These are phyloP conservation scores for Junco hyemalis DNA, from an alignment of 2,113 vertebrate genomes.

Conservation along the genomic window DNA sequence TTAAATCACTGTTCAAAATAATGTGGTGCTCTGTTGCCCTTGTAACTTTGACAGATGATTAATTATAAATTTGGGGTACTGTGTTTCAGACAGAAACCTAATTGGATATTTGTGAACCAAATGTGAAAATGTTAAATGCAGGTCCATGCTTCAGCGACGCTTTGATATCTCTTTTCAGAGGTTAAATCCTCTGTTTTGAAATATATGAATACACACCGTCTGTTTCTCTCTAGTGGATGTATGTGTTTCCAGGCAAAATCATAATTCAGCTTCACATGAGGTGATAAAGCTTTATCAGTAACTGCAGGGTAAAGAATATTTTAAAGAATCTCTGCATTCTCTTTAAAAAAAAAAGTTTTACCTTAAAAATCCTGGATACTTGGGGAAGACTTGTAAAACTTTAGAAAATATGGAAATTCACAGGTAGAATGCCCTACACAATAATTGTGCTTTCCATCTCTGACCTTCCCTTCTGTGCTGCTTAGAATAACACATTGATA, in stretches of 20 bases:
- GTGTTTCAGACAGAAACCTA: constrained; percentile 50
- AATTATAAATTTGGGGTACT: constrained; percentile 64
- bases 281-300: constrained; percentile 8
- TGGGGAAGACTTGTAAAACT: neutral
- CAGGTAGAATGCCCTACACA: neutral
- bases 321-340: neutral
- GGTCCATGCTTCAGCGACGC: neutral
- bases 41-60: constrained; percentile 61
- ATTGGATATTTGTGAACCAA: constrained; percentile 69
- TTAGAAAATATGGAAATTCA: neutral
- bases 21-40: constrained; percentile 6
- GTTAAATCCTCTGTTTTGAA: constrained; percentile 45
- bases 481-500: neutral
- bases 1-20: constrained; percentile 9
- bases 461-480: neutral
- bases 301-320: neutral
- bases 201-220: neutral
- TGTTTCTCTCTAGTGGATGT: constrained; percentile 19
- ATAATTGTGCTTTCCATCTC: neutral
- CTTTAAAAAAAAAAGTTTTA: neutral
- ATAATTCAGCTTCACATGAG: neutral
- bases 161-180: constrained; percentile 68
- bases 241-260: neutral
- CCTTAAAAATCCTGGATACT: neutral
- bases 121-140: constrained; percentile 42